Evolutionary conservation across 2,888 invertebrate genomes (phyloP), one percentile per base, ranked within the genome.

Genomic region (Synergus umbraculus): DNA sequence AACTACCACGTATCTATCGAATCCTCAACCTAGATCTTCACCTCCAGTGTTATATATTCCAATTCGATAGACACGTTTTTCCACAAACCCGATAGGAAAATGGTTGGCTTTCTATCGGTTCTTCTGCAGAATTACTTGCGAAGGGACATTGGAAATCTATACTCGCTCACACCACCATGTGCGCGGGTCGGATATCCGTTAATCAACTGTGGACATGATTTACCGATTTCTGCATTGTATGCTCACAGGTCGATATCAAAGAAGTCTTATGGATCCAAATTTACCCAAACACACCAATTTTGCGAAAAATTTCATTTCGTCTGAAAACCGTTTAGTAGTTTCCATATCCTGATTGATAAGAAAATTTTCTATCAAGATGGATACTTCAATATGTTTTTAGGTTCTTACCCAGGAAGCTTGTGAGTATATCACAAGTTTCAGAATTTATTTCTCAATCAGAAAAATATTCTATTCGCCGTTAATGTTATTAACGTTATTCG

Each of bases 41-140:
- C 79, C 58, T 81, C 77, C 79, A 76, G 78, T 81, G 84, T 87
- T 87, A 86, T 87, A 86, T 85, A 88, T 88, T 88, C 85, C 87
- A 86, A 88, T 87, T 87, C 87, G 87, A 88, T 87, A 85, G 86
- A 88, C 85, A 86, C 87, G 84, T 85, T 86, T 87, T 86, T 85
- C 84, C 86, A 84, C 82, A 83, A 85, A 77, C 84, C 83, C 84
- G 88, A 89, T 87, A 88, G 86, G 86, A 88, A 85, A 88, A 89
- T 87, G 85, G 87, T 82, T 83, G 83, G 81, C 84, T 86, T 83
- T 44, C 60, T 86, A 86, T 87, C 83, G 85, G 77, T 76, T 78
- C 69, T 78, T 65, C 73, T 83, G 77, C 78, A 77, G 86, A 84
- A 86, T 84, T 85, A 84, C 82, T 80, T 29, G 78, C 76, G 43